These are phyloP conservation scores for Nomada flava DNA, from an alignment of 2,888 invertebrate genomes.

Conservation along the genomic window DNA sequence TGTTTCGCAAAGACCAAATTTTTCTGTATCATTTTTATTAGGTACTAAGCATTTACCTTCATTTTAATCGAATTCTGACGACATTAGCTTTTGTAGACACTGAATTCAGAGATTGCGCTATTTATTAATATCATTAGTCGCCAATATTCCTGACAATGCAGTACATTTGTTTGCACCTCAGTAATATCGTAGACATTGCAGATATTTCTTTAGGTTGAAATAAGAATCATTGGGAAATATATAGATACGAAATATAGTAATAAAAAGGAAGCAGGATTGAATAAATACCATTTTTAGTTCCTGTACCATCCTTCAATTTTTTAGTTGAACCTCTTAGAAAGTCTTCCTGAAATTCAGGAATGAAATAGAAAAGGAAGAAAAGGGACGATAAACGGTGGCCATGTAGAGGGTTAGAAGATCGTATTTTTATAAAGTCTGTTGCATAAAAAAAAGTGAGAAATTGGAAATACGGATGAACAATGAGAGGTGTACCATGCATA, in stretches of 20 bases:
- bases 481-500: conserved; percentile 45
- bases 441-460: not conserved
- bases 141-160: no score
- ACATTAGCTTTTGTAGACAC: no score
- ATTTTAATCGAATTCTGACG: no score
- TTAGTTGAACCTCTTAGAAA: not conserved
- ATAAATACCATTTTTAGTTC: no score
- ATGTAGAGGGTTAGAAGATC: conserved; percentile 36
- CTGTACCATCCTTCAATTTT: not conserved
- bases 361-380: not conserved
- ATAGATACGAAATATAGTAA: not conserved
- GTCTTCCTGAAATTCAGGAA: not conserved
- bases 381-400: not conserved
- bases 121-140: no score
- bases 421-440: conserved; percentile 31
- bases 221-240: not conserved
- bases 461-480: conserved; percentile 19
- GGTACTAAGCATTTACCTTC: no score
- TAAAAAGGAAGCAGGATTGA: no score
- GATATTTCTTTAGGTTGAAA: not conserved
- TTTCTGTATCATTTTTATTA: no score
- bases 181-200: no score
- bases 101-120: no score
- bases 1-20: no score
- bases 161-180: no score